Evolutionary conservation across 2,888 invertebrate species (phyloP), one percentile per base, ranked within the genome.

Genomic region (Athrips mouffetella): DNA sequence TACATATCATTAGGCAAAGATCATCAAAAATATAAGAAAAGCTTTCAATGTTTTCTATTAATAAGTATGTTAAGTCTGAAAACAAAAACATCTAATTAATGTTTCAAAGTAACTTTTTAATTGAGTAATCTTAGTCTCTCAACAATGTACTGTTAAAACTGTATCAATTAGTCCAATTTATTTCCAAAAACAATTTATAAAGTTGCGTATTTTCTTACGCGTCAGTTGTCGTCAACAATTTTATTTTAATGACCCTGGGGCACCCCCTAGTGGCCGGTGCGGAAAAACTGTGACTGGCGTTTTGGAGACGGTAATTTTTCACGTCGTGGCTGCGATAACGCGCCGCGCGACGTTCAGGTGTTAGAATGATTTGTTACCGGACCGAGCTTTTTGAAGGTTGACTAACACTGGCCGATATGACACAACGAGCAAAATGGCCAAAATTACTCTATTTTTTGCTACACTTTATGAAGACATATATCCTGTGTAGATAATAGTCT

Each of bases 321-420:
- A 87, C 78, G 81, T 74, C 68, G 68, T 51, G 63, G 63, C 64
- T 65, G 70, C 87, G 86, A 86, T 87, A 88, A 79, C 73, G 64
- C 62, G 57, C 53, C 55, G 64, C 37, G n/a, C n/a, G n/a, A n/a
- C 65, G 81, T 80, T 81, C 81, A 86, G 86, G 88, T 84, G 87
- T 79, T 79, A 72, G 75, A 84, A 83, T 87, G 86, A 88, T 87
- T 88, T 85, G 87, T 87, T 67, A 58, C 66, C 67, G 55, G 62
- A 63, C 59, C 61, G 60, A 58, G 55, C 63, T 57, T 59, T 63
- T 62, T 70, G 61, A 65, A 63, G 67, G 59, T 72, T 73, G 72
- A 69, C 71, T 46, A 48, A 41, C 51, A 40, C 51, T 51, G 48
- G 7, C 48, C 30, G 15, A 41, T 33, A 51, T 48, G 37, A 48